phyloP scores from a whole-genome alignment of 2,797 vertebrate genomes.

The Pseudocheirus occidentalis region DNA sequence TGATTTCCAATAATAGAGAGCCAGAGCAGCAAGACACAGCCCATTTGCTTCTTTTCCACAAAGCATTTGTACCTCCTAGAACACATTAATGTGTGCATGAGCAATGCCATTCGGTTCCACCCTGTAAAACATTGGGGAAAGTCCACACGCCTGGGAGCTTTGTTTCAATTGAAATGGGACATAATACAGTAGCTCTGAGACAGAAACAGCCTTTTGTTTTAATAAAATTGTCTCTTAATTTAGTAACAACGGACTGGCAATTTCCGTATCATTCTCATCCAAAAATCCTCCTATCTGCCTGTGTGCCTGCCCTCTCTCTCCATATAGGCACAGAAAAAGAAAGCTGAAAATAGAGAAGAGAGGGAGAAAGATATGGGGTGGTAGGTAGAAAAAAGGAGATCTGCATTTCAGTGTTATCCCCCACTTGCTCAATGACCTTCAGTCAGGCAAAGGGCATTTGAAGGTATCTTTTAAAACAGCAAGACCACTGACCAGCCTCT shows the following conservation, averaged over 20 bases:
- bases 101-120: neutral
- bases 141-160: neutral
- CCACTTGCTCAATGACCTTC: neutral
- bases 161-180: neutral
- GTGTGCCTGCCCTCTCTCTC: neutral
- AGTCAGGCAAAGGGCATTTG: neutral
- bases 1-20: accelerated
- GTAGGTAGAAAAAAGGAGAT: neutral
- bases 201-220: neutral
- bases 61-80: neutral
- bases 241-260: neutral
- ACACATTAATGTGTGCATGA: neutral
- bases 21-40: neutral
- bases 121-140: neutral
- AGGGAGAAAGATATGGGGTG: neutral
- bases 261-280: neutral
- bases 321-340: accelerated
- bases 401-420: no score
- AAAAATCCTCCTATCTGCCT: neutral
- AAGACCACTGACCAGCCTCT: neutral
- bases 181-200: neutral
- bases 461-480: neutral
- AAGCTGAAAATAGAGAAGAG: neutral
- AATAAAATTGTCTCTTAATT: neutral
- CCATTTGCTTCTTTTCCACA: no score